Evolutionary conservation across 2,888 invertebrate genomes (phyloP).

Genomic region (Amiota communis): DNA sequence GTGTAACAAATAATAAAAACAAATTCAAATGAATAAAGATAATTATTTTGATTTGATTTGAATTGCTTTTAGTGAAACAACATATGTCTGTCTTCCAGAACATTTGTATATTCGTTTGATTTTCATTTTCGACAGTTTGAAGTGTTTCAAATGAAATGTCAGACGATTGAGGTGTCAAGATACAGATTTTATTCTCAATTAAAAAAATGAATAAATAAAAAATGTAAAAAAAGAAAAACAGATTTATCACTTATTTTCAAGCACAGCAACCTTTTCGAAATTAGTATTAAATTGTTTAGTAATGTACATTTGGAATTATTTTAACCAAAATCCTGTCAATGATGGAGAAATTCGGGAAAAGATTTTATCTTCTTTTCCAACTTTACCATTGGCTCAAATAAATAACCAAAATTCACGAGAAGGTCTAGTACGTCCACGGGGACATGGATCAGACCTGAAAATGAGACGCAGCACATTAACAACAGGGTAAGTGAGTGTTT

Average conservation of each 20-base stretch:
- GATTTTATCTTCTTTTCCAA: neutral
- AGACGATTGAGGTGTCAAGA: neutral
- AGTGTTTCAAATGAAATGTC: slow-evolving; percentile 2
- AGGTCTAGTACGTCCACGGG: too few relatives aligned
- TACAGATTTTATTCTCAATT: neutral
- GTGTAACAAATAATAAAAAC: neutral
- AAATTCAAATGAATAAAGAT: too few relatives aligned
- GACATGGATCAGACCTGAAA: too few relatives aligned
- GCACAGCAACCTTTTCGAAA: neutral
- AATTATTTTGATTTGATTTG: slow-evolving; percentile 11
- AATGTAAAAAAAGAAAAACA: neutral
- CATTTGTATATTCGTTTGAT: neutral
- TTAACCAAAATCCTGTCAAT: neutral
- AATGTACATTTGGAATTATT: neutral
- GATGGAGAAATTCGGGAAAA: neutral
- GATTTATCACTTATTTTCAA: neutral
- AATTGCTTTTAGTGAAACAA: neutral
- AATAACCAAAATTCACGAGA: too few relatives aligned
- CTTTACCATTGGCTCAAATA: too few relatives aligned
- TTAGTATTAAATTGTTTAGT: neutral
- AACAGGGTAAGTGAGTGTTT: too few relatives aligned
- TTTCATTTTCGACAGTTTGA: slow-evolving; percentile 32
- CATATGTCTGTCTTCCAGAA: neutral
- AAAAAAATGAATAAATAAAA: neutral
- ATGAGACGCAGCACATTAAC: too few relatives aligned